Percentiles rank a stretch among this genome's conserved stretches.
Conservation (phyloP, 2,888 invertebrate genomes). For the Torymus aiolomorphi region DNA sequence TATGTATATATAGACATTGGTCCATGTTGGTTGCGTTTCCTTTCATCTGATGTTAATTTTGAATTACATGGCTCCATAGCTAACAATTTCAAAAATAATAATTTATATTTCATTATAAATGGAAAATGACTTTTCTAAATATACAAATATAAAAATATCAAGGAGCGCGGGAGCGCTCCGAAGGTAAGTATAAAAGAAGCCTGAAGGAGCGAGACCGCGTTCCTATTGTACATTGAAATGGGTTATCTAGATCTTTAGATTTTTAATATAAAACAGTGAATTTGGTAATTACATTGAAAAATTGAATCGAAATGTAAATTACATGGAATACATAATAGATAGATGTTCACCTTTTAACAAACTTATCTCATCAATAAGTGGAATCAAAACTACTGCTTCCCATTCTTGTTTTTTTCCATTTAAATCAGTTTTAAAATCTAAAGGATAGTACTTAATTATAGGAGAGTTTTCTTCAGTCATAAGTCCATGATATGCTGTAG, state of each 20-base stretch:
- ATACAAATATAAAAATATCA: background rate
- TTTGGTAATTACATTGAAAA: background rate
- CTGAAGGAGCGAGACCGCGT: too few species aligned
- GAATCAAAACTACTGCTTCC: constrained; percentile 96
- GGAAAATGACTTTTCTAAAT: too few species aligned
- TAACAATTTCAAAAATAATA: background rate
- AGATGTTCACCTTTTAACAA: constrained; percentile 65
- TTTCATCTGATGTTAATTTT: constrained; percentile 83
- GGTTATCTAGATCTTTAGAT: too few species aligned
- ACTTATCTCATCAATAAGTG: constrained; percentile 90
- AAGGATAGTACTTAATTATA: constrained; percentile 93
- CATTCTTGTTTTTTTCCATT: constrained; percentile 98
- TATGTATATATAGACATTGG: constrained; percentile 90
- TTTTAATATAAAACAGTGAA: constrained; percentile 21
- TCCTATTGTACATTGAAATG: too few species aligned
- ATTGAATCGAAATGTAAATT: too few species aligned
- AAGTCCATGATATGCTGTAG: constrained; percentile 85
- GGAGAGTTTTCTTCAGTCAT: constrained; percentile 88
- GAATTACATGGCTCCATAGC: constrained; percentile 86
- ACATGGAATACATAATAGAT: too few species aligned
- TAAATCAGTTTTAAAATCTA: constrained; percentile 93
- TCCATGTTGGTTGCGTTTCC: constrained; percentile 87
- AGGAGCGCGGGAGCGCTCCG: too few species aligned
- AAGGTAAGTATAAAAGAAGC: too few species aligned
- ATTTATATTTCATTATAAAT: constrained; percentile 11